Evolutionary conservation across 2,113 vertebrate genomes (phyloP).

Genomic region (Pelecanoides urinatrix): DNA sequence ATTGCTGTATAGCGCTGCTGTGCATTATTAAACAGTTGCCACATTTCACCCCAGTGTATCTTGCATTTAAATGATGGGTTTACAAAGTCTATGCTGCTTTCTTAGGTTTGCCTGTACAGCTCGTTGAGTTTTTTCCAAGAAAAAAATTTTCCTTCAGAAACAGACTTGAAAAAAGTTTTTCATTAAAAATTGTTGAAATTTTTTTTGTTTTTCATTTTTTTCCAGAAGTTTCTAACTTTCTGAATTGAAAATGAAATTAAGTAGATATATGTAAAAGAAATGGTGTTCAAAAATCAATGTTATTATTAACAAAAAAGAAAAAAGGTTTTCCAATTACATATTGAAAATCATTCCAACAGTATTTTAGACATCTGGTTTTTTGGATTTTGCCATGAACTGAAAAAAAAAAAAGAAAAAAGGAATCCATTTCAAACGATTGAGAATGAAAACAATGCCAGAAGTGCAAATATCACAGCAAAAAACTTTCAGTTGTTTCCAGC

Average conservation of each 20-base stretch:
- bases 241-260: not conserved
- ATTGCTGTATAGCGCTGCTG: not conserved
- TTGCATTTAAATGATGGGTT: slow-evolving; percentile 8
- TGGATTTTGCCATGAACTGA: not conserved
- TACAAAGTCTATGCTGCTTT: not conserved
- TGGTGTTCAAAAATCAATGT: accelerated
- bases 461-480: not conserved
- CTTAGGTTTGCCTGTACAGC: not conserved
- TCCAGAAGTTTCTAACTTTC: not conserved
- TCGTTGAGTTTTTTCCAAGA: not conserved
- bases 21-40: slow-evolving; percentile 58
- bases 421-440: not conserved
- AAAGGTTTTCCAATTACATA: not conserved
- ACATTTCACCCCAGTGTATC: slow-evolving; percentile 4
- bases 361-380: not conserved
- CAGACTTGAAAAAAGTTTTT: not conserved
- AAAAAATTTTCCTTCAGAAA: not conserved
- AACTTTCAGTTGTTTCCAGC: not conserved
- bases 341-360: not conserved
- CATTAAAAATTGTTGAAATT: not conserved
- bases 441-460: not conserved
- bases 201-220: not conserved
- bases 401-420: not conserved
- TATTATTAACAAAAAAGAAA: not conserved
- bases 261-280: not conserved